Conservation (phyloP, 2,888 invertebrate genomes). For the Gymnoscelis rufifasciata region DNA sequence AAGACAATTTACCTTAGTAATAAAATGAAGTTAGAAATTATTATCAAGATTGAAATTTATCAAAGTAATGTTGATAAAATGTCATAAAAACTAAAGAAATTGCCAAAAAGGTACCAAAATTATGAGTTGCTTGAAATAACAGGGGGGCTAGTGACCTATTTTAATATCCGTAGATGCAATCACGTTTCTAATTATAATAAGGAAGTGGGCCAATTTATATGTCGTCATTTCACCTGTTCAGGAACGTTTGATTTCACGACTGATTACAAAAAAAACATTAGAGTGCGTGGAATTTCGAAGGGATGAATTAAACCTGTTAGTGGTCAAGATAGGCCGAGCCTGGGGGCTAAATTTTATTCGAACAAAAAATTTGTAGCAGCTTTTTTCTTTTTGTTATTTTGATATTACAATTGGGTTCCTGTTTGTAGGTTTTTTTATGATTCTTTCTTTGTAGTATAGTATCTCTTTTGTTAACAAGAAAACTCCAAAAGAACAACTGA, state of each 20-base stretch:
- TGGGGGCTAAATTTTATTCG: slow-evolving; percentile 4
- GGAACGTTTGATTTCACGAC: slow-evolving; percentile 46
- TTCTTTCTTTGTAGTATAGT: too few species aligned
- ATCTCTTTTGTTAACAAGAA: too few species aligned
- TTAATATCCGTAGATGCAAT: slow-evolving; percentile 24
- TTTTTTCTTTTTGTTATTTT: slow-evolving; percentile 1
- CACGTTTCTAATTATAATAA: slow-evolving; percentile 46
- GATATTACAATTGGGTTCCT: neutral
- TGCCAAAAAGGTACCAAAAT: too few species aligned
- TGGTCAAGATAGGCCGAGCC: slow-evolving; percentile 10
- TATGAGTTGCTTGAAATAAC: neutral
- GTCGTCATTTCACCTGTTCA: slow-evolving; percentile 53
- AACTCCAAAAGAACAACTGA: too few species aligned
- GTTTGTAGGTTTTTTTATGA: neutral
- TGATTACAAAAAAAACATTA: slow-evolving; percentile 43
- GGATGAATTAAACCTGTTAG: slow-evolving; percentile 20
- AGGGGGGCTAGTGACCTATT: slow-evolving; percentile 21
- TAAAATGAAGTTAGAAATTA: too few species aligned
- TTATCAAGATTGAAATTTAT: too few species aligned
- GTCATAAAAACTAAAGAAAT: too few species aligned
- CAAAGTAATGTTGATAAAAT: too few species aligned
- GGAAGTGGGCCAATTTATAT: slow-evolving; percentile 43
- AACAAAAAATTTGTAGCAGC: slow-evolving; percentile 3
- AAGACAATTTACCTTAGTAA: too few species aligned
- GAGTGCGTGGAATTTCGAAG: slow-evolving; percentile 14